These are phyloP conservation scores for Tadarida brasiliensis DNA, from an alignment of 2,797 vertebrate species.

Conservation along the genomic window DNA sequence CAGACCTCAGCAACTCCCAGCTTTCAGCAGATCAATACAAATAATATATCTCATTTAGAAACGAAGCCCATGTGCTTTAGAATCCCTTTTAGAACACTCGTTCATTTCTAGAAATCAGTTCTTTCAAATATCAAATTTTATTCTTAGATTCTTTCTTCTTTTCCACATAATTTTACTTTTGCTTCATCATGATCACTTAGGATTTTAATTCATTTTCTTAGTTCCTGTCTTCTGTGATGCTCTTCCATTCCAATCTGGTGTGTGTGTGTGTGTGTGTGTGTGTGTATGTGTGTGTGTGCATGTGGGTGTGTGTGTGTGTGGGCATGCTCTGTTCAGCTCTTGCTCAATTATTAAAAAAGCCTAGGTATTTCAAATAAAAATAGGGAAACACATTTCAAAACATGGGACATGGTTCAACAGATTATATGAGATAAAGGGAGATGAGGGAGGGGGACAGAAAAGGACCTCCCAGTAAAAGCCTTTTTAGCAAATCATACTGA, in stretches of 20 bases:
- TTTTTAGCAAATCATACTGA: slow-evolving; percentile 78
- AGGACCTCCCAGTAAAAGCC: slow-evolving; percentile 62
- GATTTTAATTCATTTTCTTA: slow-evolving; percentile 37
- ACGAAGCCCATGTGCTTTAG: neutral
- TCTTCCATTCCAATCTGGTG: neutral
- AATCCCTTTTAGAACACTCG: neutral
- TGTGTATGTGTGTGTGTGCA: too few species aligned
- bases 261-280: neutral
- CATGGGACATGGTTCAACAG: slow-evolving; percentile 63
- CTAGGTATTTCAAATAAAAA: slow-evolving; percentile 56
- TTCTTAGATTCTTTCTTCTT: neutral
- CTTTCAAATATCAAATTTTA: slow-evolving; percentile 4
- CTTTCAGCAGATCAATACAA: slow-evolving; percentile 26
- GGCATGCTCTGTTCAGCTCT: neutral
- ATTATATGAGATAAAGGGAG: slow-evolving; percentile 73
- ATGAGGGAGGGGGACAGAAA: slow-evolving; percentile 46
- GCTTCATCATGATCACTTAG: neutral
- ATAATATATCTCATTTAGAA: slow-evolving; percentile 10
- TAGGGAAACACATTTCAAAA: slow-evolving; percentile 59
- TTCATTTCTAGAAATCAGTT: slow-evolving; percentile 47
- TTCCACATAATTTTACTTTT: neutral
- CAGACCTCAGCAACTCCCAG: neutral
- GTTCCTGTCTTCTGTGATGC: neutral
- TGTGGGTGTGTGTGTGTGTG: neutral
- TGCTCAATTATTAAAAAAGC: slow-evolving; percentile 42